A percentile compares a stretch with the other conserved stretches of the same genome.
Evolutionary conservation across 2,797 vertebrate species (phyloP).

Genomic region (Siniperca obscura): DNA sequence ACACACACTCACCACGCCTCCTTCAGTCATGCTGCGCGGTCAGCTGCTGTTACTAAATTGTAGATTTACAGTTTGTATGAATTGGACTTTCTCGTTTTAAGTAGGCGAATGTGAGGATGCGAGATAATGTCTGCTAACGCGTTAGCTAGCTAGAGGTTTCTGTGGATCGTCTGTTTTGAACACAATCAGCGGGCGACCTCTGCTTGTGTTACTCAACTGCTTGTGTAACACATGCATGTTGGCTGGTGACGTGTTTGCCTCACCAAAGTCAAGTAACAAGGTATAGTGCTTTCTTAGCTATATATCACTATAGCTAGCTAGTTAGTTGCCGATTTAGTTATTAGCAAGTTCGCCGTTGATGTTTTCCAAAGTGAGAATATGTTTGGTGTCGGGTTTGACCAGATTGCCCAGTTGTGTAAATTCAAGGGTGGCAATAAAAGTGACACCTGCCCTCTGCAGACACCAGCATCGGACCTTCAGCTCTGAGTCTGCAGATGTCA

Average conservation of each 20-base stretch:
- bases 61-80: neutral
- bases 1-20: neutral
- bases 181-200: neutral
- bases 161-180: neutral
- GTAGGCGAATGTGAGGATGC: accelerated
- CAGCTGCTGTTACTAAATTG: neutral
- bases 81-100: neutral
- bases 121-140: accelerated
- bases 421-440: neutral
- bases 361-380: constrained; percentile 30
- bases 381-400: constrained; percentile 26
- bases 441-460: constrained; percentile 24
- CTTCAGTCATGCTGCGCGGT: too few relatives aligned
- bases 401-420: neutral
- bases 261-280: too few relatives aligned
- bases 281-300: neutral
- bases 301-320: neutral
- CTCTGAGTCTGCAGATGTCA: constrained; percentile 48
- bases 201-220: constrained; percentile 24
- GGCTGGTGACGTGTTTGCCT: neutral
- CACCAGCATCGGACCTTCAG: constrained; percentile 33
- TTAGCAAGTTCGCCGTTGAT: neutral
- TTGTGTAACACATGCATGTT: constrained; percentile 38
- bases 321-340: accelerated
- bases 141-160: too few relatives aligned